phyloP scores from a whole-genome alignment of 1,140 invertebrate genomes.

The Atta colombica region DNA sequence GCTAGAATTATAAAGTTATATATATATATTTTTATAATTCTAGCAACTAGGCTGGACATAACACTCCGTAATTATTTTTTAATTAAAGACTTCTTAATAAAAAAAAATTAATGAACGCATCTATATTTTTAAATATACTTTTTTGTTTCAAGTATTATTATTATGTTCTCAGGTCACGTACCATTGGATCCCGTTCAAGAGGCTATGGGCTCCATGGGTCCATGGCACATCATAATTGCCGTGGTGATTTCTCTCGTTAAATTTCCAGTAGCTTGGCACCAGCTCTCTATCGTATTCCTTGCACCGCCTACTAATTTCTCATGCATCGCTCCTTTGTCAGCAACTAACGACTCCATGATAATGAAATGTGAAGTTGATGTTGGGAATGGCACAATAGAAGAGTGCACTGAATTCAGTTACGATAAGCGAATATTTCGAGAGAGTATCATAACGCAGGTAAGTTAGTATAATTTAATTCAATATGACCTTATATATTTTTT shows the following conservation, averaged over 20 bases:
- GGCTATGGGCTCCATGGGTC: constrained; percentile 88
- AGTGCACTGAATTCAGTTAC: constrained; percentile 89
- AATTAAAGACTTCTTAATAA: not conserved
- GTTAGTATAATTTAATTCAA: constrained; percentile 53
- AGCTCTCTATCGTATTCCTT: constrained; percentile 89
- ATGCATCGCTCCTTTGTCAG: constrained; percentile 83
- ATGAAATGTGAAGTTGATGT: constrained; percentile 76
- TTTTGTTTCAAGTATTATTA: constrained; percentile 13
- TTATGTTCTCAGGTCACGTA: constrained; percentile 70
- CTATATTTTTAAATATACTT: not conserved
- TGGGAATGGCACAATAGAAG: constrained; percentile 79
- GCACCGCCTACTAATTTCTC: constrained; percentile 88
- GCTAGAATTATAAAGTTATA: not conserved
- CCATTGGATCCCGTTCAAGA: constrained; percentile 81
- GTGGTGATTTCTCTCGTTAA: constrained; percentile 89
- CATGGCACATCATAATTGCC: constrained; percentile 89
- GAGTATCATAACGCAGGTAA: constrained; percentile 90
- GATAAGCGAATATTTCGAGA: constrained; percentile 89
- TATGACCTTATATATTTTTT: not conserved
- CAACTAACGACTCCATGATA: constrained; percentile 70
- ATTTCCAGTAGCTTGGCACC: constrained; percentile 90
- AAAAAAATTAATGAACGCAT: not conserved
- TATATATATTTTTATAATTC: no score
- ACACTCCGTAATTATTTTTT: not conserved
- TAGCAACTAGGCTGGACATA: no score